Evolutionary conservation across 2,797 vertebrate species (phyloP), one percentile per base, ranked within the genome.

Genomic region (Pyrocephalus nanus): DNA sequence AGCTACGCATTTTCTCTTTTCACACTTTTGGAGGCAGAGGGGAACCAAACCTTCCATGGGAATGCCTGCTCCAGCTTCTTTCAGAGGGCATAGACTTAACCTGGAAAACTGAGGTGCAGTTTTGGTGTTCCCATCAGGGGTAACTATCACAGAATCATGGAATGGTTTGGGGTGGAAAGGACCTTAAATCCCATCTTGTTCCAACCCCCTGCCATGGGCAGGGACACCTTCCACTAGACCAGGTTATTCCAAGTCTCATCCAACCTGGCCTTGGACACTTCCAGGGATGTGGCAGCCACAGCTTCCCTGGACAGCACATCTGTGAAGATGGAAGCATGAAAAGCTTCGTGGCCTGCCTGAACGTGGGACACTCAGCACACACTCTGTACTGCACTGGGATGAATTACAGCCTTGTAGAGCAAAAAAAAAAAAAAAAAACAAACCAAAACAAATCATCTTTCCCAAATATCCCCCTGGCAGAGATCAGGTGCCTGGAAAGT

Each of bases 331-430:
- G 58, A 25, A n/a, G 29, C 27, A 15, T 25, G 0, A 4, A 15
- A 47, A 25, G 48, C 5, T 94, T 10, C 25, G 30, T 32, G 48
- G 8, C 0, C 40, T 21, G n/a, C 77, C 2, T 1, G 45, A 20
- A 15, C 1, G 0, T 1, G 60, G 34, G 47, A 17, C 76, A 8
- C 17, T 1, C 80, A 73, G 32, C 34, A 2, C 4, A 15, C 58
- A 13, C 36, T 6, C 74, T 16, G 45, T 32, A 0, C 12, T 18
- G 36, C 73, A 1, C 38, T 2, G 2, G 30, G 27, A 15, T 2
- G 42, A 78, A 16, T 29, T 10, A 21, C 70, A 86, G 27, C 66
- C 50, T 38, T 1, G 27, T 8, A 40, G 83, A 47, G 66, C n/a
- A 36, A 6, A 47, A 66, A 45, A 12, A 3, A 12, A 3, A 66